These are phyloP conservation scores for Rhinichthys klamathensis DNA, from an alignment of 2,113 vertebrate species.

Conservation along the genomic window DNA sequence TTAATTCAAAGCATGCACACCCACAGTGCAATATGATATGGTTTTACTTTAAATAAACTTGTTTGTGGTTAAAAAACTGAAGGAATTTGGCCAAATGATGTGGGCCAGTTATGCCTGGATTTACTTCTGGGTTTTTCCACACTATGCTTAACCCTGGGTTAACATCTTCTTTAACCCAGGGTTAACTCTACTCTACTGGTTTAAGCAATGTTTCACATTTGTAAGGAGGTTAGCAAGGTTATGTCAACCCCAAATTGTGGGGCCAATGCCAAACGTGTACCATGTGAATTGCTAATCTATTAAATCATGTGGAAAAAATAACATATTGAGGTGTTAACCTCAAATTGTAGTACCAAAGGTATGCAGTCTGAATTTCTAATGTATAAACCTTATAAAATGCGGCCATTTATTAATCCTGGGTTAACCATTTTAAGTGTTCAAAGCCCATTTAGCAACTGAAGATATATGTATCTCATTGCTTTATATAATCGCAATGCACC, in stretches of 20 bases:
- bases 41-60: background rate
- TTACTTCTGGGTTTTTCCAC: background rate
- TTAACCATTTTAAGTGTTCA: background rate
- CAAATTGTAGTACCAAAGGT: background rate
- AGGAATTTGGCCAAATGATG: background rate
- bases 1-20: constrained; percentile 64
- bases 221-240: background rate
- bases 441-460: background rate
- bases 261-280: background rate
- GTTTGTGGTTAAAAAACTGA: background rate
- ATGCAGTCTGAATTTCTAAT: background rate
- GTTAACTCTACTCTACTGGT: background rate
- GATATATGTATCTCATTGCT: background rate
- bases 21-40: background rate
- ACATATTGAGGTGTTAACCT: background rate
- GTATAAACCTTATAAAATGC: background rate
- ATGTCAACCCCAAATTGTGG: background rate
- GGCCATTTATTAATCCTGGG: background rate
- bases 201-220: background rate
- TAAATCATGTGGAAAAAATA: background rate
- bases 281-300: background rate
- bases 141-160: background rate
- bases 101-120: background rate
- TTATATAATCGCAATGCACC: background rate
- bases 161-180: background rate